These are phyloP conservation scores for Heliconius hortense DNA, from an alignment of 2,888 invertebrate species.

Conservation along the genomic window DNA sequence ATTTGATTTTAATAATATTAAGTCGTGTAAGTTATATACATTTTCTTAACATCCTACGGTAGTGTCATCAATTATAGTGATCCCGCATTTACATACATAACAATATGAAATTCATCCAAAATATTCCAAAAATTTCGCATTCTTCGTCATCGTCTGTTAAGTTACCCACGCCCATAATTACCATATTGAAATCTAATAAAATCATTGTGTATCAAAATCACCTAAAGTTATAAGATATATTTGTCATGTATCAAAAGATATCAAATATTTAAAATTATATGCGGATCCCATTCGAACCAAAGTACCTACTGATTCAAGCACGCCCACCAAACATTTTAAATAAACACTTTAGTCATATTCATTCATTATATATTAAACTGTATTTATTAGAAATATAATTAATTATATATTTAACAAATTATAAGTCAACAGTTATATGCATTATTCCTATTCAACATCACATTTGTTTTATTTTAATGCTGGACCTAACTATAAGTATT, in stretches of 20 bases:
- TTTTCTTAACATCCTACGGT: constrained; percentile 56
- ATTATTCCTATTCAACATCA: constrained; percentile 77
- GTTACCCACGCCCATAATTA: constrained; percentile 15
- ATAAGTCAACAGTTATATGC: constrained; percentile 72
- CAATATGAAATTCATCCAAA: constrained; percentile 43
- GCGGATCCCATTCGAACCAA: constrained; percentile 44
- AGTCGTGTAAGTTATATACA: constrained; percentile 70
- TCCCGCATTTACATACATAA: constrained; percentile 71
- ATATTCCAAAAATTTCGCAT: constrained; percentile 26
- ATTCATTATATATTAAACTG: constrained; percentile 46
- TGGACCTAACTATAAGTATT: constrained; percentile 64
- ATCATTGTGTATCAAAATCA: constrained; percentile 42
- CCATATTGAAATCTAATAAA: constrained; percentile 35
- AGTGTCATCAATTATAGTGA: constrained; percentile 65
- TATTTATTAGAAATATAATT: constrained; percentile 59
- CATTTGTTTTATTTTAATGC: constrained; percentile 72
- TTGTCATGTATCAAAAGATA: constrained; percentile 42
- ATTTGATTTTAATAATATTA: constrained; percentile 62
- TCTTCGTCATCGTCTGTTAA: not conserved
- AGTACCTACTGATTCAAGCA: constrained; percentile 41
- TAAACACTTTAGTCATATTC: constrained; percentile 44
- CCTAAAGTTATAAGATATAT: constrained; percentile 39
- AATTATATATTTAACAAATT: constrained; percentile 70
- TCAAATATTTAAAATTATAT: constrained; percentile 38
- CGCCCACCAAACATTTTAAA: constrained; percentile 38